A percentile compares a stretch with the other conserved stretches of the same genome.
phyloP scores from a whole-genome alignment of 1,140 invertebrate species.

The Orius laevigatus region DNA sequence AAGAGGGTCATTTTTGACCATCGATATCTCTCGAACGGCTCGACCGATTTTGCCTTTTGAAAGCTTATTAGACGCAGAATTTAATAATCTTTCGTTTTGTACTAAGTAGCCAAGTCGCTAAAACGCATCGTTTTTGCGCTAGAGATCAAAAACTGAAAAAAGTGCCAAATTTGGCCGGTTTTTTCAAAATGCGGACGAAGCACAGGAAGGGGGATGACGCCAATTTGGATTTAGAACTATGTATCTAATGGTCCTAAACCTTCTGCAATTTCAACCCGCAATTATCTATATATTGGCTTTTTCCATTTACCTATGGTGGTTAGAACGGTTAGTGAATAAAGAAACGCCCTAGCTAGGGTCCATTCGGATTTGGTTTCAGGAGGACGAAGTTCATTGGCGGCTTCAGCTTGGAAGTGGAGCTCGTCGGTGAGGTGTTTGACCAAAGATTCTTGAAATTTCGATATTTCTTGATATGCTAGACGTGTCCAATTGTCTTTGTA shows the following conservation, averaged over 20 bases:
- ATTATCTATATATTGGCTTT: not conserved
- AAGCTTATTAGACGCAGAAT: too few relatives aligned
- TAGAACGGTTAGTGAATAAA: conserved; percentile 88
- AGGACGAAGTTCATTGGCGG: not conserved
- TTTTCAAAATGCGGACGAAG: not conserved
- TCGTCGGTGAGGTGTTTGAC: conserved; percentile 61
- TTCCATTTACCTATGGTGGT: conserved; percentile 76
- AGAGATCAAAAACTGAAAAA: too few relatives aligned
- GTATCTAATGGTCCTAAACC: not conserved
- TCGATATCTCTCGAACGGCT: too few relatives aligned
- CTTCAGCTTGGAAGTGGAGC: conserved; percentile 28
- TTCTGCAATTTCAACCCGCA: not conserved
- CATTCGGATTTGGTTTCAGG: conserved; percentile 38
- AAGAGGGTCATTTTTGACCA: too few relatives aligned
- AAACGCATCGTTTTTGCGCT: too few relatives aligned
- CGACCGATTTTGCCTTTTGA: too few relatives aligned
- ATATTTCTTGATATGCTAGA: conserved; percentile 68
- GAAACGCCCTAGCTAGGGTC: conserved; percentile 84
- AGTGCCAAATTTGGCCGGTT: too few relatives aligned
- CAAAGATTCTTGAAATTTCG: conserved; percentile 72
- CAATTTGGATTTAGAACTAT: too few relatives aligned
- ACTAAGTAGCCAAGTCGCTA: too few relatives aligned
- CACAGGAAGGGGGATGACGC: not conserved
- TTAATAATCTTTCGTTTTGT: too few relatives aligned
- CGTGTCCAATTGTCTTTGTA: conserved; percentile 91